These are phyloP conservation scores for Yponomeuta sedellus DNA, from an alignment of 2,888 invertebrate species.

Conservation along the genomic window DNA sequence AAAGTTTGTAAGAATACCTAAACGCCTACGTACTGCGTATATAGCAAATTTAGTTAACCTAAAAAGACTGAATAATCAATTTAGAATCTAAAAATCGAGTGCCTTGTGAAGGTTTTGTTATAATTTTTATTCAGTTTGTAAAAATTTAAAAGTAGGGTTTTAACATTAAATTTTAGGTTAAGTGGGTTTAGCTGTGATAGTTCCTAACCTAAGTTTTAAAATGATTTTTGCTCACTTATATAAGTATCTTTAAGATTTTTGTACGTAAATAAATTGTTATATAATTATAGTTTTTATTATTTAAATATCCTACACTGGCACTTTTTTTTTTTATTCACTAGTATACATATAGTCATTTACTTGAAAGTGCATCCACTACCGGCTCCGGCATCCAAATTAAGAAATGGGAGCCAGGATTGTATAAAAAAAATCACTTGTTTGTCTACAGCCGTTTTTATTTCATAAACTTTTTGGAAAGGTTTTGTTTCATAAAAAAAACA, in stretches of 20 bases:
- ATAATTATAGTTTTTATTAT: constrained; percentile 18
- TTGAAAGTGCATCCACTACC: too few species aligned
- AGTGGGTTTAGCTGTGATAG: constrained; percentile 41
- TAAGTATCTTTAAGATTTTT: constrained; percentile 34
- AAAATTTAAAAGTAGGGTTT: neutral
- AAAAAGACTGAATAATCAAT: neutral
- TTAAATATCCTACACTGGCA: neutral
- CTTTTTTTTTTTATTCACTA: too few species aligned
- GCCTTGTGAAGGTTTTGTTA: neutral
- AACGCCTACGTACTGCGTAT: constrained; percentile 13
- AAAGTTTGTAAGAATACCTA: constrained; percentile 16
- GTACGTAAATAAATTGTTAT: constrained; percentile 23
- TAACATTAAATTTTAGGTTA: constrained; percentile 18
- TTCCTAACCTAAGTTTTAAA: constrained; percentile 46
- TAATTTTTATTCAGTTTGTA: neutral
- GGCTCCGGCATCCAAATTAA: too few species aligned
- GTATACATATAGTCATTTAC: too few species aligned
- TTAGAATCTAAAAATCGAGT: neutral
- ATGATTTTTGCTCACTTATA: constrained; percentile 44
- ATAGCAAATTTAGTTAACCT: neutral
- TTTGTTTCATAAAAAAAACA: too few species aligned
- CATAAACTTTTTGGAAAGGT: too few species aligned
- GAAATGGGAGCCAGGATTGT: too few species aligned
- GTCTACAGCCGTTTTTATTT: too few species aligned
- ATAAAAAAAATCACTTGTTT: too few species aligned